phyloP scores from a whole-genome alignment of 2,113 vertebrate genomes.

The Oncorhynchus mykiss region DNA sequence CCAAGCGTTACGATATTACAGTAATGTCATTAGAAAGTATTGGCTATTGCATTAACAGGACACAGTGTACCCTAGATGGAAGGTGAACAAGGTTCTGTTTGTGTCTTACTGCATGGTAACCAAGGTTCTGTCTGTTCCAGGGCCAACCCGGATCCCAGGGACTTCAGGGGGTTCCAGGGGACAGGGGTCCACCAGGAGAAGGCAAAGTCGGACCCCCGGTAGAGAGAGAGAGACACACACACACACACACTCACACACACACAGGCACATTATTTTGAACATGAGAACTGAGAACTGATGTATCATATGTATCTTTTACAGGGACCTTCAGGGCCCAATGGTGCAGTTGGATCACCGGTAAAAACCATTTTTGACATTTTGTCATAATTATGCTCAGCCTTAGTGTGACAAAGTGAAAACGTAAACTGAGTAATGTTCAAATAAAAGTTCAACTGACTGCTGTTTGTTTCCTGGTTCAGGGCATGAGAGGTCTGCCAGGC shows the following conservation, averaged over 20 bases:
- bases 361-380: constrained; percentile 50
- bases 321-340: constrained; percentile 82
- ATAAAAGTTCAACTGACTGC: neutral
- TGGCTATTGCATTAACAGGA: neutral
- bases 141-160: constrained; percentile 85
- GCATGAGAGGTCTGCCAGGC: constrained; percentile 82
- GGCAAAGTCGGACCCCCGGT: constrained; percentile 80
- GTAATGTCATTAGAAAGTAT: neutral
- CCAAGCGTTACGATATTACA: constrained; percentile 21
- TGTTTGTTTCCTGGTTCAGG: constrained; percentile 66
- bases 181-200: constrained; percentile 79
- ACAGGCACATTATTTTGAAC: neutral
- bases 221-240: neutral
- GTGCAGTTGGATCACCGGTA: constrained; percentile 82
- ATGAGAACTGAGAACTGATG: constrained; percentile 24
- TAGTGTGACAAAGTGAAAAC: neutral
- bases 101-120: neutral
- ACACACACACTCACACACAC: neutral
- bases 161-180: constrained; percentile 83
- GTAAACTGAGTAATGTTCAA: neutral
- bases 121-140: constrained; percentile 57
- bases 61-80: constrained; percentile 59
- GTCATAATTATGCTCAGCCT: neutral
- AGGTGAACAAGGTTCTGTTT: too few relatives aligned
- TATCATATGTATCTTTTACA: constrained; percentile 50